Percentiles rank a stretch among this genome's conserved stretches.
Conservation (phyloP, 2,113 vertebrate species). For the Haplochromis vanheusdeni region DNA sequence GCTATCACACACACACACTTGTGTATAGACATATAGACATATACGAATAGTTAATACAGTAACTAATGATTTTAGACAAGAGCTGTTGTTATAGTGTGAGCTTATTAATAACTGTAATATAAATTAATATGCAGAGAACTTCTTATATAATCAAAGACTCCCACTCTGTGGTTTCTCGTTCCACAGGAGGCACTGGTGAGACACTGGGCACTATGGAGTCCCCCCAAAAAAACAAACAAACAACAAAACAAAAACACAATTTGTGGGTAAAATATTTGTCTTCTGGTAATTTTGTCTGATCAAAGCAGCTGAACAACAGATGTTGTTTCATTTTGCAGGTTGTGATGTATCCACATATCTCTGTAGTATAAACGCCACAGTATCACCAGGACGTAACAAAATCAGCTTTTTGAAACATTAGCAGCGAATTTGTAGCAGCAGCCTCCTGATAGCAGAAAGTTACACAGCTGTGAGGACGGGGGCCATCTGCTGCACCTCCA, state of each 20-base stretch:
- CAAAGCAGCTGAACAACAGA: not conserved
- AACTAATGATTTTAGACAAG: not conserved
- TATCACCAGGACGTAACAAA: not conserved
- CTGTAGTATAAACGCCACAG: too few relatives aligned
- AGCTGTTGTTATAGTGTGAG: not conserved
- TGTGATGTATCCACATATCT: not conserved
- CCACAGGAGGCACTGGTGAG: not conserved
- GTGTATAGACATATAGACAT: not conserved
- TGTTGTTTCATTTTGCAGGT: not conserved
- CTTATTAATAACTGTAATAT: not conserved
- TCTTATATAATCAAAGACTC: not conserved
- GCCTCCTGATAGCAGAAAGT: not conserved
- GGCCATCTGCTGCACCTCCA: not conserved
- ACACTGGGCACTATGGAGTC: not conserved
- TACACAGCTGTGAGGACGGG: not conserved
- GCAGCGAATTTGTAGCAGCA: not conserved
- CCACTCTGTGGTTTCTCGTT: not conserved
- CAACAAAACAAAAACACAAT: not conserved
- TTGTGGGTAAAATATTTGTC: not conserved
- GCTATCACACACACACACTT: not conserved
- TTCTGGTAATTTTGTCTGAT: not conserved
- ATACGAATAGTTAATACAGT: not conserved
- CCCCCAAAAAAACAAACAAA: not conserved
- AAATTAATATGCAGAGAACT: not conserved
- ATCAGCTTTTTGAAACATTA: not conserved